Percentiles rank a stretch among this genome's conserved stretches.
Evolutionary conservation across 2,113 vertebrate genomes (phyloP).

Genomic region (Nerophis ophidion): DNA sequence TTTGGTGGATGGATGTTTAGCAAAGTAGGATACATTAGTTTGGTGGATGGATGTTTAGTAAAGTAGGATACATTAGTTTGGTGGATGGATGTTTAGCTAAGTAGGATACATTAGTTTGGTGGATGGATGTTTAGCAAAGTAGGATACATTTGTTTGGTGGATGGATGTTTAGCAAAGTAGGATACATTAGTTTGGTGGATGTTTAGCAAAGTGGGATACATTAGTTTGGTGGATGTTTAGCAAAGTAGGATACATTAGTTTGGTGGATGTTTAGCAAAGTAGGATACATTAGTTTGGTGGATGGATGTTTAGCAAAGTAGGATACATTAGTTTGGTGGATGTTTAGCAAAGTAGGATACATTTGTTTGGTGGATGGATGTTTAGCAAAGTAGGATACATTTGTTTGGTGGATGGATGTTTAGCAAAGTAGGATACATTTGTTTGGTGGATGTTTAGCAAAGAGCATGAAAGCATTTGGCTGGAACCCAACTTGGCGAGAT

Average conservation of each 20-base stretch:
- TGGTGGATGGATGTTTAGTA: conserved; percentile 15
- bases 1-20: conserved; percentile 22
- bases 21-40: conserved; percentile 35
- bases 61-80: conserved; percentile 37
- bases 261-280: conserved; percentile 17
- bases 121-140: conserved; percentile 16
- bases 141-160: conserved; percentile 39
- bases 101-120: conserved; percentile 37
- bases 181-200: conserved; percentile 35
- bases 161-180: conserved; percentile 18
- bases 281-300: conserved; percentile 39
- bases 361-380: conserved; percentile 20
- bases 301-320: conserved; percentile 18
- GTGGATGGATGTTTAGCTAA: conserved; percentile 17
- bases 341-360: conserved; percentile 35
- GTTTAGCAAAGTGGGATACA: conserved; percentile 35
- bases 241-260: conserved; percentile 35
- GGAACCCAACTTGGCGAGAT: conserved; percentile 22
- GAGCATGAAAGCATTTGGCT: conserved; percentile 13
- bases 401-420: conserved; percentile 20
- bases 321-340: conserved; percentile 35
- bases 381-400: conserved; percentile 34
- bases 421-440: conserved; percentile 34
- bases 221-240: conserved; percentile 20
- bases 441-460: conserved; percentile 20